Evolutionary conservation across 1,140 invertebrate species (phyloP).

Genomic region (Pseudachorutes palmiensis): DNA sequence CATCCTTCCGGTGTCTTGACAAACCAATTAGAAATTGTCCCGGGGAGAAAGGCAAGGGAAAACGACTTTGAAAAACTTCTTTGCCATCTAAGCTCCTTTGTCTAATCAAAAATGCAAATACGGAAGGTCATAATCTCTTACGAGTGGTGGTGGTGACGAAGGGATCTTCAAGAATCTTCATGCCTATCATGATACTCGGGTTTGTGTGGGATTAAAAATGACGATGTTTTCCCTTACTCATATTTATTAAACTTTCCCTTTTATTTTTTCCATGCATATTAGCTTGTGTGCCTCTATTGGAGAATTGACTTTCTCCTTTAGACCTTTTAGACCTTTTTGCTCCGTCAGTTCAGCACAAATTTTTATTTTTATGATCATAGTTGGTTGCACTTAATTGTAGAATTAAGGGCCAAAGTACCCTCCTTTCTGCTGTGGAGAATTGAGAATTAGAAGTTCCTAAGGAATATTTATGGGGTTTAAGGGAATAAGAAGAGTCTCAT

Average conservation of each 20-base stretch:
- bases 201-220: too few species aligned
- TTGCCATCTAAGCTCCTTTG: neutral
- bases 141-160: neutral
- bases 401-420: neutral
- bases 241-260: too few species aligned
- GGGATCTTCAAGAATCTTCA: too few species aligned
- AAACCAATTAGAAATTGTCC: neutral
- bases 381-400: neutral
- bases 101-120: conserved; percentile 13
- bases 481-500: neutral
- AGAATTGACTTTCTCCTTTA: too few species aligned
- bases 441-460: neutral
- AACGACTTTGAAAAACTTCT: neutral
- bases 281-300: too few species aligned
- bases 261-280: too few species aligned
- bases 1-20: neutral
- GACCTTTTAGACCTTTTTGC: too few species aligned
- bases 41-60: neutral
- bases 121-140: neutral
- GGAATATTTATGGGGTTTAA: neutral
- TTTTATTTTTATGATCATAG: neutral
- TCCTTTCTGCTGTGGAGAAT: neutral
- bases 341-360: neutral
- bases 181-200: too few species aligned
- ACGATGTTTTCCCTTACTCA: too few species aligned